A percentile compares a stretch with the other conserved stretches of the same genome.
Evolutionary conservation across 64 coral and sea anemone species (phyloP).

Genomic region (Montipora efflorescens): DNA sequence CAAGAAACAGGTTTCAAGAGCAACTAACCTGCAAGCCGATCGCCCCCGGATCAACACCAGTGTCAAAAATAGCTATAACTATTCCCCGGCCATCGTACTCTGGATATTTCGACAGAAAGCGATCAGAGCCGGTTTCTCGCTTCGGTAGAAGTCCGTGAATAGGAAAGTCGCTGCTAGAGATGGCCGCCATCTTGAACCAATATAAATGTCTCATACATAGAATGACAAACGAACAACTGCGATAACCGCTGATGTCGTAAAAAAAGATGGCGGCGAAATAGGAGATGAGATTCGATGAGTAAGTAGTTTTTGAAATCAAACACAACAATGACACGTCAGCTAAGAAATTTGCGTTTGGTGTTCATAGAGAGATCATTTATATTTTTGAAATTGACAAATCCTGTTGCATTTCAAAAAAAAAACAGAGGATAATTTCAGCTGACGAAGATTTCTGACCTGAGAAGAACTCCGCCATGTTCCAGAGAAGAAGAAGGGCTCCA

Average conservation of each 20-base stretch:
- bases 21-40: slow-evolving; percentile 81
- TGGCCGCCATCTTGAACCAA: slow-evolving; percentile 83
- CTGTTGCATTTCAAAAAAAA: no score
- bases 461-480: slow-evolving; percentile 57
- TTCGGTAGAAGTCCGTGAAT: slow-evolving; percentile 94
- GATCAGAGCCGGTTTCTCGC: slow-evolving; percentile 91
- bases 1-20: background rate
- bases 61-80: slow-evolving; percentile 95
- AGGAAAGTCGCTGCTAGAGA: slow-evolving; percentile 79
- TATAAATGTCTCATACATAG: background rate
- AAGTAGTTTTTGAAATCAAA: slow-evolving; percentile 15
- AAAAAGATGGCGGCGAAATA: background rate
- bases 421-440: no score
- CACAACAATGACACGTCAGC: slow-evolving; percentile 37
- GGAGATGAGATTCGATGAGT: slow-evolving; percentile 1
- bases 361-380: background rate
- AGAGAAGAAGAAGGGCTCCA: slow-evolving; percentile 70
- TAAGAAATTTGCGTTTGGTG: background rate
- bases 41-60: slow-evolving; percentile 96
- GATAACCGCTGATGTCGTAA: background rate
- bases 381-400: background rate
- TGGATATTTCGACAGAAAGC: slow-evolving; percentile 93
- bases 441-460: background rate
- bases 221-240: background rate
- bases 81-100: slow-evolving; percentile 91